These are phyloP conservation scores for Stictonetta naevosa DNA, from an alignment of 2,113 vertebrate genomes.

Conservation along the genomic window DNA sequence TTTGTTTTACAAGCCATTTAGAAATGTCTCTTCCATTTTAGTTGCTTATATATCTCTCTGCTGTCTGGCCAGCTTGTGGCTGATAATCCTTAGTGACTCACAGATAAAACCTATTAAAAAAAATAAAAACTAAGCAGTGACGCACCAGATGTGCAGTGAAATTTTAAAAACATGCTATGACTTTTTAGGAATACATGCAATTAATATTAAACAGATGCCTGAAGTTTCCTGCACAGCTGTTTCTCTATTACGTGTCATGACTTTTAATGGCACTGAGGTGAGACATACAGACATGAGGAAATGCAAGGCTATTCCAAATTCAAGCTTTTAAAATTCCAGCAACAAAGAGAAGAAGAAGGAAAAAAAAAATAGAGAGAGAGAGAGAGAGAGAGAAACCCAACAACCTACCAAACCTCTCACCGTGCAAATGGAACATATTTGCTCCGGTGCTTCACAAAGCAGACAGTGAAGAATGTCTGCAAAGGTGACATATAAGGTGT, in stretches of 20 bases:
- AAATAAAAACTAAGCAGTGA: background rate
- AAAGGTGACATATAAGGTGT: background rate
- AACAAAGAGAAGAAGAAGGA: background rate
- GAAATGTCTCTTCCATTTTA: conserved; percentile 3
- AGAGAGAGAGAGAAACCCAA: background rate
- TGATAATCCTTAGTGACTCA: conserved; percentile 37
- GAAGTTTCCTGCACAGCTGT: conserved; percentile 64
- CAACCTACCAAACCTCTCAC: background rate
- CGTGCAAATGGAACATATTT: background rate
- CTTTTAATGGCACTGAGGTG: conserved; percentile 55
- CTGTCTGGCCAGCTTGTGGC: conserved; percentile 3
- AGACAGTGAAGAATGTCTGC: background rate
- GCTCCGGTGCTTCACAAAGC: background rate
- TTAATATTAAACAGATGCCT: conserved; percentile 68
- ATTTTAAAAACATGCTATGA: conserved; percentile 61
- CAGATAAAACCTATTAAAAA: conserved; percentile 42
- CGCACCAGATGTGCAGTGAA: conserved; percentile 54
- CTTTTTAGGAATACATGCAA: conserved; percentile 72
- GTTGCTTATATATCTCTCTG: background rate
- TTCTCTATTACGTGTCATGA: conserved; percentile 55
- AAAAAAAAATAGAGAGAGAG: background rate
- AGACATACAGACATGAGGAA: conserved; percentile 54
- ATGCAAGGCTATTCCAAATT: conserved; percentile 42
- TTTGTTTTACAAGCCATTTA: background rate
- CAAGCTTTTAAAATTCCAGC: conserved; percentile 28